Percentiles rank a stretch among this genome's conserved stretches.
Conservation (phyloP, 1,140 invertebrate genomes). For the Pseudomyrmex sp. region DNA sequence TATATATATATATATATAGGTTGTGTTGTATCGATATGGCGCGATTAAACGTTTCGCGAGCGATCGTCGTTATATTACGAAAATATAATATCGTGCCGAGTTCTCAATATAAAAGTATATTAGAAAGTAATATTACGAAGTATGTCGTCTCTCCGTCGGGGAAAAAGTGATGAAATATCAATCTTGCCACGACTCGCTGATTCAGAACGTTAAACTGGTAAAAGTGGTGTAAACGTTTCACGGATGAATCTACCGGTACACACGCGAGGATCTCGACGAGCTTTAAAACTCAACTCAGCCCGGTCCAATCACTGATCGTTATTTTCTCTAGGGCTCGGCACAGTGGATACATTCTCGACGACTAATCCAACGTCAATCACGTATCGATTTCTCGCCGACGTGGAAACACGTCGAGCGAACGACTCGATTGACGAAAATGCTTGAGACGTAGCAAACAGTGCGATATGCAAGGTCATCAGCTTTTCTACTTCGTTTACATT, state of each 20-base stretch:
- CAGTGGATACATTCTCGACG: slow-evolving; percentile 58
- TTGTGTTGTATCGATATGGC: not conserved
- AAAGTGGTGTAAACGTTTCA: slow-evolving; percentile 54
- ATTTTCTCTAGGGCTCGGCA: slow-evolving; percentile 31
- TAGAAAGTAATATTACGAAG: slow-evolving; percentile 41
- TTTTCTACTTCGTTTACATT: slow-evolving; percentile 5
- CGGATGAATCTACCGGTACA: slow-evolving; percentile 52
- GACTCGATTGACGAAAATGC: slow-evolving; percentile 54
- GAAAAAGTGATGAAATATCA: slow-evolving; percentile 34
- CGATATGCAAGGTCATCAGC: slow-evolving; percentile 43
- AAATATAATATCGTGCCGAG: slow-evolving; percentile 14
- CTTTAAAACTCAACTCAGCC: slow-evolving; percentile 50
- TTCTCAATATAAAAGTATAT: slow-evolving; percentile 19
- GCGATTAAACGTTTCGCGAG: not conserved
- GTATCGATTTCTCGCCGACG: slow-evolving; percentile 54
- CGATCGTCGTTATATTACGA: not conserved
- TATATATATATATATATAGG: not conserved
- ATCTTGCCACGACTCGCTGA: slow-evolving; percentile 44
- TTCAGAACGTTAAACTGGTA: slow-evolving; percentile 35
- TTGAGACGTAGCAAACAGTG: slow-evolving; percentile 45
- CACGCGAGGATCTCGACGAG: slow-evolving; percentile 4
- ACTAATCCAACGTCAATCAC: slow-evolving; percentile 69
- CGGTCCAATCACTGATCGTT: slow-evolving; percentile 52
- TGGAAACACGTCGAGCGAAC: slow-evolving; percentile 49
- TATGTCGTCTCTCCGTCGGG: not conserved